Evolutionary conservation across 2,113 vertebrate species (phyloP).

Genomic region (Uropsilus gracilis): DNA sequence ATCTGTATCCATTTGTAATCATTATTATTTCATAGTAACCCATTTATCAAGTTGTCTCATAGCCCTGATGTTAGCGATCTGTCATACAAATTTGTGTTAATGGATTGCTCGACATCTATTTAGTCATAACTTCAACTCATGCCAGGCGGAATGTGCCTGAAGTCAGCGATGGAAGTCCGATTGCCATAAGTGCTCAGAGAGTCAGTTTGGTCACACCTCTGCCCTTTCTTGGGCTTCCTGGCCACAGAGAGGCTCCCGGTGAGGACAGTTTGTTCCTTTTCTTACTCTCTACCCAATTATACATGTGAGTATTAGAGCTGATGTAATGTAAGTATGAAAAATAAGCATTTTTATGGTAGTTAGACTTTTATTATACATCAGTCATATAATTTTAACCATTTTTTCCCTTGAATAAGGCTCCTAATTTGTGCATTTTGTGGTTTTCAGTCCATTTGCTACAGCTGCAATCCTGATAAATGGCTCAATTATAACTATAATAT

Average conservation of each 20-base stretch:
- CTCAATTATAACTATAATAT: constrained; percentile 73
- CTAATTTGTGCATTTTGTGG: constrained; percentile 79
- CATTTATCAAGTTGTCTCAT: background rate
- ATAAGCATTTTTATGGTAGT: constrained; percentile 67
- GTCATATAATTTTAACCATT: constrained; percentile 70
- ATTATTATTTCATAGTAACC: background rate
- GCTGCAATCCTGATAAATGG: constrained; percentile 80
- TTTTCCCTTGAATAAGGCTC: constrained; percentile 74
- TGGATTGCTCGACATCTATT: background rate
- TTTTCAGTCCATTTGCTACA: constrained; percentile 79
- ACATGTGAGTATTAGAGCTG: constrained; percentile 42
- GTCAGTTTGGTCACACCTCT: fast-evolving
- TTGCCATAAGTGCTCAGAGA: fast-evolving
- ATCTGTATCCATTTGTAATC: background rate
- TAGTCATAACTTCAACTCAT: background rate
- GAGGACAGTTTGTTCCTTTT: background rate
- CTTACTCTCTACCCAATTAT: constrained; percentile 21
- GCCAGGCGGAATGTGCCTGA: background rate
- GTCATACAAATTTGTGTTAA: background rate
- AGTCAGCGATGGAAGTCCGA: too few species aligned
- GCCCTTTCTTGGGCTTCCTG: background rate
- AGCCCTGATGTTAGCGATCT: background rate
- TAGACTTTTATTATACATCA: constrained; percentile 73
- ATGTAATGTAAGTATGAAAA: constrained; percentile 47
- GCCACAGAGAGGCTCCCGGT: background rate